Evolutionary conservation across 2,888 invertebrate genomes (phyloP), one percentile per base, ranked within the genome.

Genomic region (Nomada goodeniana): DNA sequence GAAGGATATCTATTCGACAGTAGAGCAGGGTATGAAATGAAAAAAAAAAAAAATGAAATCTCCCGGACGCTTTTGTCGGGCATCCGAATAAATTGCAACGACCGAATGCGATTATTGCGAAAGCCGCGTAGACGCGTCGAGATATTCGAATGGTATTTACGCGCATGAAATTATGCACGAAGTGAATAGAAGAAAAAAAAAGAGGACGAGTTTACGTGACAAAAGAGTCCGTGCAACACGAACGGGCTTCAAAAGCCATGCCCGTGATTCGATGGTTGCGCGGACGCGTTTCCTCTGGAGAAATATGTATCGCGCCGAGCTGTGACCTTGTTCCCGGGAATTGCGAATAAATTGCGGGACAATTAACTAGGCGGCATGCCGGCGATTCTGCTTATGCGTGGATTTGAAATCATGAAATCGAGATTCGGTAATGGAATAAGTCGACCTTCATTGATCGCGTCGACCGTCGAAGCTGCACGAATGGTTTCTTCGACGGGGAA

Each of bases 141-240:
- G 60, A 68, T 71, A 42, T 18, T 53, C 11, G 44, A 72, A 72
- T 23, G 20, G 23, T 15, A 55, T 44, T 5, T 10, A 11, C 44
- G 20, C n/a, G 52, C 60, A 69, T 67, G 70, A 74, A 65, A 68
- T 57, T 75, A 53, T 59, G 57, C 9, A 42, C 44, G 13, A 26
- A 47, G 13, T 11, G 10, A 36, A 36, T 7, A 44, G 61, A 50
- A n/a, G n/a, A 23, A 23, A 82, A 81, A 76, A 69, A 76, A 72
- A 20, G 47, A 61, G 57, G 42, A 47, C 53, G 50, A 53, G 15
- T 53, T 57, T 47, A 47, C 42, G 53, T 68, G 81, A 76, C 53
- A 69, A 81, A 76, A 76, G 75, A 77, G 20, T 55, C 47, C 11
- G 55, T 15, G 3, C 7, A 13, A 13, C 20, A 50, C 20, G 44